phyloP scores from a whole-genome alignment of 2,113 vertebrate species.

The Pygathrix nemaeus region DNA sequence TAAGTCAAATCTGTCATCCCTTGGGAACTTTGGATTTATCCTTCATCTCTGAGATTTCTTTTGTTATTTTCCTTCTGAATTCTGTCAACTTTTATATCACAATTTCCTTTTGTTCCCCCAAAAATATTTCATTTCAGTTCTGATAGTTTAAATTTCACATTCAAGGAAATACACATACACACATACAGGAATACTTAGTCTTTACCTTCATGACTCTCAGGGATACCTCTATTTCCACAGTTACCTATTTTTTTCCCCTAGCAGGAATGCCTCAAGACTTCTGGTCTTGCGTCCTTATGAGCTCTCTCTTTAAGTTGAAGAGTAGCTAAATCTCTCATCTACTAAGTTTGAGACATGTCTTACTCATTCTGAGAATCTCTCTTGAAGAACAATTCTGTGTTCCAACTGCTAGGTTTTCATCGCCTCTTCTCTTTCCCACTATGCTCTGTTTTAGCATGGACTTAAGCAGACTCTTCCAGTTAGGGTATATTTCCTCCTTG shows the following conservation, averaged over 20 bases:
- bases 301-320: neutral
- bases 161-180: neutral
- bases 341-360: neutral
- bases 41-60: neutral
- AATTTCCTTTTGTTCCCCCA: neutral
- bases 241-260: neutral
- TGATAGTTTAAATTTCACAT: neutral
- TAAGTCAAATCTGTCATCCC: neutral
- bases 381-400: neutral
- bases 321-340: neutral
- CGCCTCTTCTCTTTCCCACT: neutral
- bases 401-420: neutral
- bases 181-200: neutral
- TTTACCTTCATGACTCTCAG: neutral
- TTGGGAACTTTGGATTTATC: neutral
- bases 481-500: rapidly evolving
- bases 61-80: neutral
- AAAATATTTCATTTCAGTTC: neutral
- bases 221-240: neutral
- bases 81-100: neutral
- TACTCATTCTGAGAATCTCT: neutral
- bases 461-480: neutral
- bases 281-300: neutral
- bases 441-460: neutral
- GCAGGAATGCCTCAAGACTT: neutral